These are phyloP conservation scores for Meganola albula DNA, from an alignment of 2,888 invertebrate species.

Conservation along the genomic window DNA sequence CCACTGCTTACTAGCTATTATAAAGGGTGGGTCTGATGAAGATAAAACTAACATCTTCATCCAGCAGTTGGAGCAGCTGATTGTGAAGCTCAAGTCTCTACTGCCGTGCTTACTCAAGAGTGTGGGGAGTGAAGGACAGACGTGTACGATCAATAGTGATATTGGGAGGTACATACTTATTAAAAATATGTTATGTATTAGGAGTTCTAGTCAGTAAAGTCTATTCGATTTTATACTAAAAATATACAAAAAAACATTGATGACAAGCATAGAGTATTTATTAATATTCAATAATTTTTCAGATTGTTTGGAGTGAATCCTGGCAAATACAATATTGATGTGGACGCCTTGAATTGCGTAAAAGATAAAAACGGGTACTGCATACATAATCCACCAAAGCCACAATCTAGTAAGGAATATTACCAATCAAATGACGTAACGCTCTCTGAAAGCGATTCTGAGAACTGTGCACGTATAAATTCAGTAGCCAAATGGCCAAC, in stretches of 20 bases:
- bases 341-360: slow-evolving; percentile 57
- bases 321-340: slow-evolving; percentile 59
- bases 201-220: too few species aligned
- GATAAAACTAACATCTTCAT: slow-evolving; percentile 55
- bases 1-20: slow-evolving; percentile 58
- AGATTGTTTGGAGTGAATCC: slow-evolving; percentile 62
- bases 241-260: too few species aligned
- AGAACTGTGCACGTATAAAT: slow-evolving; percentile 56
- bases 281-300: too few species aligned
- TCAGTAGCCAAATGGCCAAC: slow-evolving; percentile 58
- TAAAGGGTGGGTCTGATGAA: slow-evolving; percentile 48
- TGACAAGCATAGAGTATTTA: too few species aligned
- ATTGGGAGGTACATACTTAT: slow-evolving; percentile 54
- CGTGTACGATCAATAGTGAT: slow-evolving; percentile 58
- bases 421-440: slow-evolving; percentile 31
- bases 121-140: slow-evolving; percentile 35
- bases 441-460: slow-evolving; percentile 35
- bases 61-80: slow-evolving; percentile 57
- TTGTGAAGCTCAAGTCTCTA: slow-evolving; percentile 52
- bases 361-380: slow-evolving; percentile 62
- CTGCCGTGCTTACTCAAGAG: slow-evolving; percentile 56
- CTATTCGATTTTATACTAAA: too few species aligned
- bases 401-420: slow-evolving; percentile 23
- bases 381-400: slow-evolving; percentile 47
- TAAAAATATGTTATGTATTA: too few species aligned